These are phyloP conservation scores for Luperina testacea DNA, from an alignment of 2,888 invertebrate genomes.

Conservation along the genomic window DNA sequence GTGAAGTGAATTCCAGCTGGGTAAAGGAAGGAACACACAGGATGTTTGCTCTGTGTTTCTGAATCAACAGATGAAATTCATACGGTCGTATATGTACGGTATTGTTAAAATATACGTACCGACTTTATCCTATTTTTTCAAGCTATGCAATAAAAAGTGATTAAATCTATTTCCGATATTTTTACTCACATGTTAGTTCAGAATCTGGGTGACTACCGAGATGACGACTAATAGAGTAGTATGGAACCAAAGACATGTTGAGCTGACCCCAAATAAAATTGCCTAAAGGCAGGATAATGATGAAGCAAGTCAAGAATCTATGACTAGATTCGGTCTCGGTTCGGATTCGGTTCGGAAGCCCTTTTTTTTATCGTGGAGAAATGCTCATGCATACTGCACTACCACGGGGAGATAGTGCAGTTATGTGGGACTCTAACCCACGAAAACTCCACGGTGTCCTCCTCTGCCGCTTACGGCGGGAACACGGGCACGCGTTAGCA, in stretches of 20 bases:
- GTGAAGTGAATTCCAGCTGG: conserved; percentile 38
- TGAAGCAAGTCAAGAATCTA: background rate
- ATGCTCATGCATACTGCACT: no score
- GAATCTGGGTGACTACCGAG: no score
- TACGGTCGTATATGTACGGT: background rate
- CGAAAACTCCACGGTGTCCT: no score
- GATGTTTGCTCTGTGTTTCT: conserved; percentile 36
- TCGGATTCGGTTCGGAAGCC: no score
- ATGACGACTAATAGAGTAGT: no score
- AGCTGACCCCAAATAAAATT: background rate
- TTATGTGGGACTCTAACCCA: no score
- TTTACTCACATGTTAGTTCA: background rate
- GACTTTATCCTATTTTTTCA: background rate
- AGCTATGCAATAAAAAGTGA: background rate
- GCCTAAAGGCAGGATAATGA: background rate
- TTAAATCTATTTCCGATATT: background rate
- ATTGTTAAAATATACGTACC: background rate
- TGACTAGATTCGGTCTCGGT: background rate
- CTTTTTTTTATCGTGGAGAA: no score
- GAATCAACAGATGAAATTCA: conserved; percentile 51
- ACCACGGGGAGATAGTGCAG: no score
- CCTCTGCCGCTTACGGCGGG: no score
- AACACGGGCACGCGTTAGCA: no score
- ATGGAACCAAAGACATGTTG: no score
- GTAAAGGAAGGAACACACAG: conserved; percentile 35